Percentiles rank a stretch among this genome's conserved stretches.
These are phyloP conservation scores for Dolichallabes microphthalmus DNA, from an alignment of 2,113 vertebrate species.

Conservation along the genomic window DNA sequence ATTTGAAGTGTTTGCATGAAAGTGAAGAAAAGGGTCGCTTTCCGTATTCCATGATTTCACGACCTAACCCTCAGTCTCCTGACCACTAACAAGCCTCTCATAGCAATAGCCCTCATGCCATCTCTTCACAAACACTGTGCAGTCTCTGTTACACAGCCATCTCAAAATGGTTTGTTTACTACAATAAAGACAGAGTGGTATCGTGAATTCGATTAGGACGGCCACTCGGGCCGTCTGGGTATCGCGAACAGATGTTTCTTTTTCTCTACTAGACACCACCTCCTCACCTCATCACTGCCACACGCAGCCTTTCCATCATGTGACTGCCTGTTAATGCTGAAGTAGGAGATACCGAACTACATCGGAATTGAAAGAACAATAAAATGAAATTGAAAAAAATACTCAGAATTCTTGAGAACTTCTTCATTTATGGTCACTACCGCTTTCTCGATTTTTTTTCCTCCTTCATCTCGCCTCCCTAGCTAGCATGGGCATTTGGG, in stretches of 20 bases:
- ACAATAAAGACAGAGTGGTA: constrained; percentile 21
- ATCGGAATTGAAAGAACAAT: neutral
- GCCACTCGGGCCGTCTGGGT: constrained; percentile 28
- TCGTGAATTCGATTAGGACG: constrained; percentile 42
- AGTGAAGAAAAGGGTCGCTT: neutral
- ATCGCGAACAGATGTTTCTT: constrained; percentile 35
- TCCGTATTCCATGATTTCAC: constrained; percentile 32
- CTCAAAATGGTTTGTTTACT: constrained; percentile 53
- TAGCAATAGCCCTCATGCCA: constrained; percentile 35
- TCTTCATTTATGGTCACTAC: neutral
- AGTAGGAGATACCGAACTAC: constrained; percentile 21
- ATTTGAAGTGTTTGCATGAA: constrained; percentile 11
- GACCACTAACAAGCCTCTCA: constrained; percentile 38
- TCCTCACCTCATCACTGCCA: neutral
- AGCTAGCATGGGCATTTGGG: neutral
- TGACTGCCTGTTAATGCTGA: constrained; percentile 15
- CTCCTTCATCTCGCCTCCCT: neutral
- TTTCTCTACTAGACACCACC: neutral
- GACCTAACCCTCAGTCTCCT: constrained; percentile 25
- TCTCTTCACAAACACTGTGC: constrained; percentile 30
- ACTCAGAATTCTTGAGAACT: neutral
- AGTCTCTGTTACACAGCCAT: constrained; percentile 25
- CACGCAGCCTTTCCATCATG: neutral
- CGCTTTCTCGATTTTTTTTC: neutral
- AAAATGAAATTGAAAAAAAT: neutral